Evolutionary conservation across 1,140 invertebrate genomes (phyloP), one percentile per base, ranked within the genome.

Genomic region (Pomacea maculata): DNA sequence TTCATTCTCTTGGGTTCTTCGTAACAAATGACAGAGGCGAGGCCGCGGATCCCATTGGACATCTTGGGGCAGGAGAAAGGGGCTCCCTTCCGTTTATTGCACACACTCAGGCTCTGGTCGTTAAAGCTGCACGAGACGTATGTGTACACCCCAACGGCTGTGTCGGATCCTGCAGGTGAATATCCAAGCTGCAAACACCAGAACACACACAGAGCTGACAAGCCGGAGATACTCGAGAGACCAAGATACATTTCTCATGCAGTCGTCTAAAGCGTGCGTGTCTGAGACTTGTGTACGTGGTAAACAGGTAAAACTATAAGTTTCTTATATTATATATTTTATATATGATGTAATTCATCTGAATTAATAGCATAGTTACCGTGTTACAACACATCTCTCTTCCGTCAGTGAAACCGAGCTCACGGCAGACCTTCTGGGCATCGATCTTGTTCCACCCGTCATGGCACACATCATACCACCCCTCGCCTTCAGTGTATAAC

Each of bases 1-100:
- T 86, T 81, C n/a, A 83, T 74, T 15, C 82, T 67, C 1, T 79
- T 11, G 29, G 80, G 21, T 52, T 77, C 84, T 15, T 86, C 71
- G 52, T 87, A 86, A 79, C 87, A 88, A 34, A 88, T 84, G 34
- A 84, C 87, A 1, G 83, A 76, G 21, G 85, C 85, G 45, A 75
- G 55, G 0, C 63, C 57, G 11, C 75, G 73, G 57, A 78, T n/a
- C 8, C 74, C 29, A 15, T 57, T 17, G 2, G 10, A 1, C 21
- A 25, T 2, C 1, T 1, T 70, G 12, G n/a, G 4, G n/a, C n/a
- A 29, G 68, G 68, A 70, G 12, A 8, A 70, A 70, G 4, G 68
- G 11, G n/a, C 2, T 29, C 6, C 34, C 11, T 11, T 21, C 7
- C 21, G 34, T 70, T 25, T 70, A 4, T 70, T 5, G 61, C 80